Evolutionary conservation across 2,797 vertebrate species (phyloP), one percentile per base, ranked within the genome.

Genomic region (Sebastolobus alascanus): DNA sequence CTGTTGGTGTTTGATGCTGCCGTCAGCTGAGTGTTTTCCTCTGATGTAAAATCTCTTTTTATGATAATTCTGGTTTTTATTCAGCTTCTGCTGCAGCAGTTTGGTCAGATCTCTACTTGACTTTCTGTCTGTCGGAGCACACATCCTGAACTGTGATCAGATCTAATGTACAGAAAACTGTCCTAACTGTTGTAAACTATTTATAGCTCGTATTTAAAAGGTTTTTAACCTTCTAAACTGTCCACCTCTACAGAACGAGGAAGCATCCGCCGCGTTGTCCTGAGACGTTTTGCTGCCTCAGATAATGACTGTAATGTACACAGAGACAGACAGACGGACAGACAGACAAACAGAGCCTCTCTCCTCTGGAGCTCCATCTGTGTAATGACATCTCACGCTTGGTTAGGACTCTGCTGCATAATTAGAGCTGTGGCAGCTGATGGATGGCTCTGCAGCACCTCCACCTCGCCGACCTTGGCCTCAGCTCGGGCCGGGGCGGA

Each of bases 301-400:
- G n/a, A 68, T 63, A 64, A 59, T 33, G 46, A 55, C 56, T 4
- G 1, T 5, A 77, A 74, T 46, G 59, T 75, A 66, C 76, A 71
- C 58, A 64, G 61, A 78, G 55, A 74, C n/a, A 52, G 50, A 73
- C 6, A 52, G 58, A 72, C n/a, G n/a, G n/a, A n/a, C n/a, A n/a
- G n/a, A n/a, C n/a, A n/a, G n/a, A n/a, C n/a, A n/a, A n/a, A n/a
- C 68, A 73, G 12, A 83, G 81, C 73, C 84, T 63, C 77, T 83
- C 84, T 84, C 76, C 73, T 84, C 80, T 74, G 76, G 83, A 83
- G 84, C 88, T 88, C 88, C 88, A 88, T 88, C 88, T 90, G 88
- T 86, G 84, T 89, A 89, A 91, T 82, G 87, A 89, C 87, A 85
- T 87, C 88, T 90, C 90, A 87, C 81, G 86, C 86, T 87, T 85